Conservation (phyloP, 2,797 vertebrate species). For the Crypturellus tataupa region DNA sequence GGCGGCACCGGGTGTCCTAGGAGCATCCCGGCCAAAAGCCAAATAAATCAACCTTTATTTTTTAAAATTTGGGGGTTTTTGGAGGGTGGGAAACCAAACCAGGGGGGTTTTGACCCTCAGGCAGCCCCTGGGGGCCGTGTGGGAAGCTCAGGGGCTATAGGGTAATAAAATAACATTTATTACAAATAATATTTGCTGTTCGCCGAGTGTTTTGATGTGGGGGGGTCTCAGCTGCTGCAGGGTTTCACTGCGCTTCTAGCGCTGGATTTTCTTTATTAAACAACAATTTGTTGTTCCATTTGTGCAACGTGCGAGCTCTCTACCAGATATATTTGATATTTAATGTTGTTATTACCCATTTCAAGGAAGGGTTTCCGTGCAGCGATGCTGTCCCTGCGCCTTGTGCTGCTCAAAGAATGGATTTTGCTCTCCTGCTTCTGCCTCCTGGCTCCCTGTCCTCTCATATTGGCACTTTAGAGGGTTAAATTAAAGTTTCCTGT, state of each 20-base stretch:
- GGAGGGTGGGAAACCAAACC: too few relatives aligned
- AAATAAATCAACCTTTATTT: too few relatives aligned
- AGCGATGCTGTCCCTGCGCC: fast-evolving
- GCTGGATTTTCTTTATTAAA: not conserved
- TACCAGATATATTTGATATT: not conserved
- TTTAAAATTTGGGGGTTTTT: too few relatives aligned
- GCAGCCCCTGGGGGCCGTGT: too few relatives aligned
- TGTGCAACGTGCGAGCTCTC: fast-evolving
- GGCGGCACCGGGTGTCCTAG: too few relatives aligned
- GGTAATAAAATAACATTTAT: not conserved
- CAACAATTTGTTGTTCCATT: not conserved
- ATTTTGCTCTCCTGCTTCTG: fast-evolving
- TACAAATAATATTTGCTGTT: not conserved
- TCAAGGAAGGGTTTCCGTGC: not conserved
- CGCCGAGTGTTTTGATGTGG: not conserved
- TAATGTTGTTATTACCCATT: fast-evolving
- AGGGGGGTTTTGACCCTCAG: not conserved
- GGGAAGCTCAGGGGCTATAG: not conserved
- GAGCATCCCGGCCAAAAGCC: too few relatives aligned
- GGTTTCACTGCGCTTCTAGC: not conserved
- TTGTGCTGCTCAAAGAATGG: not conserved
- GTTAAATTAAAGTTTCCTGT: not conserved
- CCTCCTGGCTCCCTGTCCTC: not conserved
- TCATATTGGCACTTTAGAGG: not conserved
- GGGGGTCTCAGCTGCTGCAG: not conserved